Conservation (phyloP, 2,888 invertebrate species). For the Eugnorisma glareosa region DNA sequence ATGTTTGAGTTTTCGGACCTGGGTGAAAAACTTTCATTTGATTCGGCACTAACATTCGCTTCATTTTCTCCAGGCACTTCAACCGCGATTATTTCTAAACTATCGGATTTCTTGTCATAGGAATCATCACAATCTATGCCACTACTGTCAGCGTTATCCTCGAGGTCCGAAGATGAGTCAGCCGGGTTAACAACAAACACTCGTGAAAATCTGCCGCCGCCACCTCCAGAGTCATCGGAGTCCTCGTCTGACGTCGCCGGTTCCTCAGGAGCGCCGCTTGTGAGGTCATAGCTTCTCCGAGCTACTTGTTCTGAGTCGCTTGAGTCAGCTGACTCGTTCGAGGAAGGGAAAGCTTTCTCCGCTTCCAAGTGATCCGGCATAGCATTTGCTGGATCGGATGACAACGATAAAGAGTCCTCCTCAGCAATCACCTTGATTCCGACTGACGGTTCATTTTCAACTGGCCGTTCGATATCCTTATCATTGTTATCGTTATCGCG, state of each 20-base stretch:
- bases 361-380: constrained; percentile 87
- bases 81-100: constrained; percentile 82
- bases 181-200: constrained; percentile 93
- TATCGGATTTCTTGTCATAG: constrained; percentile 89
- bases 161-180: constrained; percentile 91
- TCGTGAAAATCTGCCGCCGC: constrained; percentile 91
- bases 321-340: constrained; percentile 88
- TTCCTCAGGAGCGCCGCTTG: constrained; percentile 86
- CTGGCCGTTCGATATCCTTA: constrained; percentile 83
- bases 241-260: constrained; percentile 88
- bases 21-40: constrained; percentile 73
- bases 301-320: constrained; percentile 86
- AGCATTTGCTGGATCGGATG: constrained; percentile 79
- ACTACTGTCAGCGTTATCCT: constrained; percentile 90
- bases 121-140: constrained; percentile 92
- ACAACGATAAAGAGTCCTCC: constrained; percentile 79
- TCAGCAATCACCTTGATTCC: constrained; percentile 86
- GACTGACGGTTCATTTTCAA: constrained; percentile 81
- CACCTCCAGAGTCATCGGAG: constrained; percentile 90
- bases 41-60: constrained; percentile 73
- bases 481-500: constrained; percentile 85
- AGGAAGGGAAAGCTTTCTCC: constrained; percentile 90
- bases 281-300: constrained; percentile 85
- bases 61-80: constrained; percentile 79
- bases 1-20: constrained; percentile 77